phyloP scores from a whole-genome alignment of 2,113 vertebrate species.

The Pipa parva region DNA sequence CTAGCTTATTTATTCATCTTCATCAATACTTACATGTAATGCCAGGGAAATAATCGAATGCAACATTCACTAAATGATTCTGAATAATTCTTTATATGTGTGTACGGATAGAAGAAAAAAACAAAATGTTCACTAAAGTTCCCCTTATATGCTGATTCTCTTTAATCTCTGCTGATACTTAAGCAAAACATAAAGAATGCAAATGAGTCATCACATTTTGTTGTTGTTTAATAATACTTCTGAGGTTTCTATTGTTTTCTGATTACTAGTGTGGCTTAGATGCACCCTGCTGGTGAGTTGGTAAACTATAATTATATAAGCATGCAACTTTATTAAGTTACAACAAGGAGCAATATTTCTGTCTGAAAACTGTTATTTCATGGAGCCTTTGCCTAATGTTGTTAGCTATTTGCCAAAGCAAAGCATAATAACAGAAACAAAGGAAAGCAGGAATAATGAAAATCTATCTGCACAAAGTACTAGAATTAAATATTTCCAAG shows the following conservation, averaged over 20 bases:
- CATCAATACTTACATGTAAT: too few relatives aligned
- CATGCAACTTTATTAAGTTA: conserved; percentile 16
- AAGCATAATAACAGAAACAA: conserved; percentile 30
- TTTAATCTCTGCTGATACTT: conserved; percentile 48
- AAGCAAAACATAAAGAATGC: conserved; percentile 49
- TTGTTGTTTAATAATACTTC: conserved; percentile 35
- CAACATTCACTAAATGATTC: too few relatives aligned
- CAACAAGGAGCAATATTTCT: conserved; percentile 16
- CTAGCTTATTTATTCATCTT: too few relatives aligned
- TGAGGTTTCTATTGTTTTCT: conserved; percentile 27
- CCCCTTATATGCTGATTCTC: too few relatives aligned
- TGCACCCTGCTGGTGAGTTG: conserved; percentile 68
- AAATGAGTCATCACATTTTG: conserved; percentile 45
- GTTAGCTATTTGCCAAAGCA: conserved; percentile 16
- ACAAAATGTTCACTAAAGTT: too few relatives aligned
- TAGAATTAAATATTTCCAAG: conserved; percentile 26
- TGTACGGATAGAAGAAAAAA: too few relatives aligned
- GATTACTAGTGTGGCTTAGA: conserved; percentile 47
- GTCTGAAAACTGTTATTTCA: conserved; percentile 36
- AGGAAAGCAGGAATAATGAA: conserved; percentile 37
- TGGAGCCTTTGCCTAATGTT: conserved; percentile 37
- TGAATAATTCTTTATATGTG: too few relatives aligned
- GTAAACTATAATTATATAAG: conserved; percentile 1
- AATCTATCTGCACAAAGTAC: conserved; percentile 23
- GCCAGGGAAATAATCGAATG: too few relatives aligned